Conservation (phyloP, 1,140 invertebrate genomes). For the Bradynema listronoti region DNA sequence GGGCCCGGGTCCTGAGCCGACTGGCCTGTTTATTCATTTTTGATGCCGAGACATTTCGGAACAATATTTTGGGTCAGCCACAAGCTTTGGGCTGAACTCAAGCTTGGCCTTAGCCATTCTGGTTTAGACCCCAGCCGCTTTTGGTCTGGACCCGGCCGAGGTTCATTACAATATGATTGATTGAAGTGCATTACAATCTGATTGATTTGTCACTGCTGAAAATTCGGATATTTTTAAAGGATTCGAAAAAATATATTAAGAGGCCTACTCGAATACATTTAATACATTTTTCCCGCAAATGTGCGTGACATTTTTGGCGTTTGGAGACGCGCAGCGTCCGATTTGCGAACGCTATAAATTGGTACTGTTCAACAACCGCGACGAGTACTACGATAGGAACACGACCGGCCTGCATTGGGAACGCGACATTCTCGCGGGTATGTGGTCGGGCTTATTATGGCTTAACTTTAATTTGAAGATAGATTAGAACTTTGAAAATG, state of each 20-base stretch:
- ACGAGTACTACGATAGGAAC: constrained; percentile 37
- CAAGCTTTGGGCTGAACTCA: too few species aligned
- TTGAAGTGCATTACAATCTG: background rate
- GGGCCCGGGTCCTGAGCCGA: too few species aligned
- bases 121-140: background rate
- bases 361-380: constrained; percentile 42
- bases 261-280: constrained; percentile 11
- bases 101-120: too few species aligned
- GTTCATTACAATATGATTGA: background rate
- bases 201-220: background rate
- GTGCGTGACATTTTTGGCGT: constrained; percentile 35
- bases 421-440: constrained; percentile 40
- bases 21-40: too few species aligned
- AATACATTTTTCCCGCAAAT: constrained; percentile 13
- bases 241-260: background rate
- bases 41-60: too few species aligned
- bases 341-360: constrained; percentile 24
- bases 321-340: constrained; percentile 1
- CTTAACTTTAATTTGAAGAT: too few species aligned
- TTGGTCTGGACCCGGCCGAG: background rate
- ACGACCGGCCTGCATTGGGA: constrained; percentile 34
- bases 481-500: too few species aligned
- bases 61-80: too few species aligned
- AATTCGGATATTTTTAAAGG: background rate
- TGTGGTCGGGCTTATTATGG: too few species aligned